Base-by-base conservation (phyloP, 1,140 invertebrate genomes). In the Drosophila ambigua region DNA sequence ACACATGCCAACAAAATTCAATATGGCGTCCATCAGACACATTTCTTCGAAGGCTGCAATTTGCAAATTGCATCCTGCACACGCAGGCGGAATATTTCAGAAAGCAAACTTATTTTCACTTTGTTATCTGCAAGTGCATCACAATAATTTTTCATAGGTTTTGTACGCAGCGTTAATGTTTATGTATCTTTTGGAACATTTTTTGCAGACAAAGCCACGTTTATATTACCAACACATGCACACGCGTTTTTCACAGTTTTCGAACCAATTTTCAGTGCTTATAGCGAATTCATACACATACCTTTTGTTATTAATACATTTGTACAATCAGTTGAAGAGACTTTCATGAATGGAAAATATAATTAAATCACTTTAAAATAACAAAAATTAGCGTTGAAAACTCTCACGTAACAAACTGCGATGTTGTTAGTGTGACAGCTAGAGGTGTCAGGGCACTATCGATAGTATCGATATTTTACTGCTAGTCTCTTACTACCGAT, bases 371-470 rank as follows among this genome's bases (percentile, higher is more conserved):
- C 83, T 79, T 72, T 46, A 48, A 83, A 79, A 53, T 71, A 73
- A 64, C 52, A 54, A 77, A 77, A 67, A 48, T 60, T 60, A 75
- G 45, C 74, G 66, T 61, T 72, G 75, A 88, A 87, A 88, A 88
- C 31, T 82, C 64, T 87, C 82, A 87, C 83, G 82, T 87, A 87
- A 87, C 82, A 39, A 76, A 87, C 79, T 84, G 62, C 78, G 69
- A 77, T 82, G 16, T 16, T 16, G 58, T 84, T 66, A 68, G 57
- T 84, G 66, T 80, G 58, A 39, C 35, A n/a, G n/a, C n/a, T 16
- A 16, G 16, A 16, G 16, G 16, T 16, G 16, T 16, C 16, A 16
- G 1, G 1, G 16, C 16, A 16, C 1, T 16, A 16, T 16, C 16
- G 16, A 16, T 16, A 16, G 16, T 16, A 16, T 16, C 16, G 16